Conservation (phyloP, 2,888 invertebrate genomes). For the Pterobdella sp. region DNA sequence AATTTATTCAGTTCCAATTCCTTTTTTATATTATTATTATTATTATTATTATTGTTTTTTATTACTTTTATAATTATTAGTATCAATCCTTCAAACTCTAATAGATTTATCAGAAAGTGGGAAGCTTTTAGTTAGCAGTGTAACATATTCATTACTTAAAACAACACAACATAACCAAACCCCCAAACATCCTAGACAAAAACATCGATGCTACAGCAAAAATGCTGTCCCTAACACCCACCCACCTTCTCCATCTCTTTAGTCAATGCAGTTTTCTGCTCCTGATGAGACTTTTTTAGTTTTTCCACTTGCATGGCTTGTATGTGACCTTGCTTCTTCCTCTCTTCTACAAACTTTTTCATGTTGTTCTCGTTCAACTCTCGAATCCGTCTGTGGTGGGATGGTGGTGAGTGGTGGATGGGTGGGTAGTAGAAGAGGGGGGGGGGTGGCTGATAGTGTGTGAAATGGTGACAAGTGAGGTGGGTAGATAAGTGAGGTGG, state of each 20-base stretch:
- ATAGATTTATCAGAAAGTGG: not conserved
- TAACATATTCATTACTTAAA: not conserved
- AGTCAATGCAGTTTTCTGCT: slow-evolving; percentile 72
- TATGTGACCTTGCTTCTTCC: slow-evolving; percentile 52
- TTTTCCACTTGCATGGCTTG: slow-evolving; percentile 47
- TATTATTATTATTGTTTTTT: not conserved
- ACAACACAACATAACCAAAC: not conserved
- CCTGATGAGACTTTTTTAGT: slow-evolving; percentile 47
- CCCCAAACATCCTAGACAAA: not conserved
- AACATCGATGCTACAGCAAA: not conserved
- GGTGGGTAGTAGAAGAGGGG: not conserved
- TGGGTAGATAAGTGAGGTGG: not conserved
- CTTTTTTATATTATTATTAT: slow-evolving; percentile 36
- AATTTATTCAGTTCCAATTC: slow-evolving; percentile 46
- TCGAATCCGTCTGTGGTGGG: slow-evolving; percentile 59
- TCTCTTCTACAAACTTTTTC: slow-evolving; percentile 91
- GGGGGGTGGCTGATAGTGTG: not conserved
- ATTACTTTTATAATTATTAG: no score
- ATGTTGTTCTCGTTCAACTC: slow-evolving; percentile 94
- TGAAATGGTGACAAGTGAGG: not conserved
- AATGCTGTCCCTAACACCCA: not conserved
- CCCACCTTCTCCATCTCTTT: slow-evolving; percentile 40
- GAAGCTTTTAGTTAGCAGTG: not conserved
- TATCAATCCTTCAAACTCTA: not conserved
- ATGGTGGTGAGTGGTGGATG: not conserved